Conservation (phyloP, 2,888 invertebrate genomes). For the Myopa testacea region DNA sequence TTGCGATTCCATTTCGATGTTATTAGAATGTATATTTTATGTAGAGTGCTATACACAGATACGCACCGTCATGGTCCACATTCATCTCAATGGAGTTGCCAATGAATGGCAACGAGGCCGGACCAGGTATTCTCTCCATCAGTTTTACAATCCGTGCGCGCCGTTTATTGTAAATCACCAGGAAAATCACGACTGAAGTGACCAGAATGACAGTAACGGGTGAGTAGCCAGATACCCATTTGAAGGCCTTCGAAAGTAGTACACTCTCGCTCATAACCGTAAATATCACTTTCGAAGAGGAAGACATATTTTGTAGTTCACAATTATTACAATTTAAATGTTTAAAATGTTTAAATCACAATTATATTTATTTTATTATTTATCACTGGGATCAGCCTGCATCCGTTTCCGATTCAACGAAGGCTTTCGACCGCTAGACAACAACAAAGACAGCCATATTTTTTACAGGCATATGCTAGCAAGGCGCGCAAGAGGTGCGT, state of each 20-base stretch:
- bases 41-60: background rate
- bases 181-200: constrained; percentile 55
- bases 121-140: constrained; percentile 73
- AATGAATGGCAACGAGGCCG: constrained; percentile 72
- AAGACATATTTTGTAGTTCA: background rate
- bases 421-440: background rate
- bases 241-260: constrained; percentile 59
- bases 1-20: background rate
- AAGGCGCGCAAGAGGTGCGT: constrained; percentile 10
- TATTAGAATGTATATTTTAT: background rate
- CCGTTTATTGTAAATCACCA: constrained; percentile 62
- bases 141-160: constrained; percentile 68
- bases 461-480: background rate
- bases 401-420: constrained; percentile 22
- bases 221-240: constrained; percentile 63
- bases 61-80: constrained; percentile 72
- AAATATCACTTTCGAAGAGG: constrained; percentile 60
- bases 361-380: constrained; percentile 1
- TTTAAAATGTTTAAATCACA: background rate
- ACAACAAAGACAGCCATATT: background rate
- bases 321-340: background rate
- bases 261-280: constrained; percentile 64
- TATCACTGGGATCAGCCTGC: constrained; percentile 6
- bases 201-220: constrained; percentile 62
- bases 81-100: constrained; percentile 74